phyloP scores from a whole-genome alignment of 2,888 invertebrate species.

The Ochropacha duplaris region DNA sequence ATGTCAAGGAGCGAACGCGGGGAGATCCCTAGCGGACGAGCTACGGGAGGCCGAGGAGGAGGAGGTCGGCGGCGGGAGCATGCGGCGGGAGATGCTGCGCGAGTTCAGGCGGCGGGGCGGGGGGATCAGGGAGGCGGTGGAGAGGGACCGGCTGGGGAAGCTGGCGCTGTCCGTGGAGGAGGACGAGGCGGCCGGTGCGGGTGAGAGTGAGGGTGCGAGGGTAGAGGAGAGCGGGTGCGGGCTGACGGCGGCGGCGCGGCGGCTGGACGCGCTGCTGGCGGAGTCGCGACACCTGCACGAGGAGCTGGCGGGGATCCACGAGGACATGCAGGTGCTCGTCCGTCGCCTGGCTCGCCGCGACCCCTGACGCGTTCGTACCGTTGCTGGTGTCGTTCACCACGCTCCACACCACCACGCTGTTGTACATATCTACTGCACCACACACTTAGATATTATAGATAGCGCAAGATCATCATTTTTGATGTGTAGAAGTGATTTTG shows the following conservation, averaged over 20 bases:
- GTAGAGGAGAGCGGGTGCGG: conserved; percentile 20
- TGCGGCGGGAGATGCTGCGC: conserved; percentile 42
- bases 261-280: conserved; percentile 69
- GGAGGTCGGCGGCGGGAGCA: conserved; percentile 40
- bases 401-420: background rate
- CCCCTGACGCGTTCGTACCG: conserved; percentile 75
- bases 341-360: conserved; percentile 67
- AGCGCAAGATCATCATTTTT: background rate
- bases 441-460: conserved; percentile 19
- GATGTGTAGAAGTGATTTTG: no score
- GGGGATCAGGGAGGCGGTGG: conserved; percentile 55
- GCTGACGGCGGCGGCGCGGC: conserved; percentile 63
- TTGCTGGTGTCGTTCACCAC: conserved; percentile 37
- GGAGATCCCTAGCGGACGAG: conserved; percentile 70
- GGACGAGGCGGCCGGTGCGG: conserved; percentile 50
- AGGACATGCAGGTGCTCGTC: conserved; percentile 81
- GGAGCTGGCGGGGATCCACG: conserved; percentile 75
- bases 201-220: conserved; percentile 41
- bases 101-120: conserved; percentile 52
- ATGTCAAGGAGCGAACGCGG: conserved; percentile 27
- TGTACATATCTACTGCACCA: conserved; percentile 7
- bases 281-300: conserved; percentile 73
- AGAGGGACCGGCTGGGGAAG: conserved; percentile 68
- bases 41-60: conserved; percentile 69
- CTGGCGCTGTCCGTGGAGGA: conserved; percentile 74